These are phyloP conservation scores for Phrynocephalus versicolor DNA, from an alignment of 2,113 vertebrate species.

Conservation along the genomic window DNA sequence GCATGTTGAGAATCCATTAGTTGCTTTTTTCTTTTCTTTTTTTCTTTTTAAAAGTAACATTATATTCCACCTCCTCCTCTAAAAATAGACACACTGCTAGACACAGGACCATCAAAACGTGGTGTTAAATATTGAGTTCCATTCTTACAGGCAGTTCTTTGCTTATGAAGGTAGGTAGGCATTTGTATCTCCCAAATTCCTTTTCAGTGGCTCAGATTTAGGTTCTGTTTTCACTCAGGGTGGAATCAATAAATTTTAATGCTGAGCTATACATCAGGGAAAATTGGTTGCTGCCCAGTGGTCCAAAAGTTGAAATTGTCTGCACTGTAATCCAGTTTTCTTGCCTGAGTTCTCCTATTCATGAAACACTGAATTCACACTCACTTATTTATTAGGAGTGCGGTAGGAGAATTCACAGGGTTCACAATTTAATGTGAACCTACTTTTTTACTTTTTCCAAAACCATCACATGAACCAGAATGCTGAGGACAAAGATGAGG, in stretches of 20 bases:
- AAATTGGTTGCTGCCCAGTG: background rate
- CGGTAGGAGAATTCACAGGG: no score
- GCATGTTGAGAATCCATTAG: slow-evolving; percentile 1
- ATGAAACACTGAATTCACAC: no score
- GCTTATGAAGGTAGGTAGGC: background rate
- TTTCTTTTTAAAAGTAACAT: background rate
- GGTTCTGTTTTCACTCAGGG: background rate
- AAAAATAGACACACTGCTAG: slow-evolving; percentile 1
- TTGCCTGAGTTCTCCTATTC: background rate
- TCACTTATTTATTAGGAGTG: no score
- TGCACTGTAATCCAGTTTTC: background rate
- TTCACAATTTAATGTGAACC: no score
- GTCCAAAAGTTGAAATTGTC: background rate
- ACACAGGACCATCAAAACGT: background rate
- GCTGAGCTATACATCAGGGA: background rate
- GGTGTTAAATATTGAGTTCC: background rate
- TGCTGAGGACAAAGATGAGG: no score
- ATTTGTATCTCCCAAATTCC: background rate
- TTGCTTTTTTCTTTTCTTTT: background rate
- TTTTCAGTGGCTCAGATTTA: background rate
- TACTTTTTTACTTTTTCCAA: no score
- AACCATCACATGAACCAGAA: no score
- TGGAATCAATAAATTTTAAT: background rate
- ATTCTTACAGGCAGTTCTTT: background rate
- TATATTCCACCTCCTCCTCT: background rate